Percentiles rank a stretch among this genome's conserved stretches.
phyloP scores from a whole-genome alignment of 2,113 vertebrate species.

The Sphaerodactylus townsendi region DNA sequence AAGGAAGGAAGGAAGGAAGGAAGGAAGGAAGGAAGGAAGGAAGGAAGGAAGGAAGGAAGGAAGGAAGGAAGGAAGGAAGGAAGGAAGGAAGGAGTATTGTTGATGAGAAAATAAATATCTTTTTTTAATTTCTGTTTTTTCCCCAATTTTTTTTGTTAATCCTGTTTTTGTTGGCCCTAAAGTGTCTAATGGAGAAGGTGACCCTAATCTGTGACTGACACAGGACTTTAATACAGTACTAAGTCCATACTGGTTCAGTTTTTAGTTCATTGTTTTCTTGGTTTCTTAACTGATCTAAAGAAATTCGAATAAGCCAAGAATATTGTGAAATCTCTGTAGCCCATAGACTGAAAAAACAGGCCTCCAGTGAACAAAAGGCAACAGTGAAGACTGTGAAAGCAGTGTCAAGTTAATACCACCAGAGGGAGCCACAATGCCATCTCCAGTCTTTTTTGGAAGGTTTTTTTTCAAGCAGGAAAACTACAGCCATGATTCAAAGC shows the following conservation, averaged over 20 bases:
- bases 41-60: too few species aligned
- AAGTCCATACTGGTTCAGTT: background rate
- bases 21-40: too few species aligned
- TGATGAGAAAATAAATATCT: too few species aligned
- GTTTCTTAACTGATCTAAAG: background rate
- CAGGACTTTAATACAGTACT: background rate
- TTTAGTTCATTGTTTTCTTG: background rate
- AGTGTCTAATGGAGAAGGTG: too few species aligned
- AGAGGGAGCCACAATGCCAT: background rate
- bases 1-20: too few species aligned
- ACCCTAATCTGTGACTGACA: background rate
- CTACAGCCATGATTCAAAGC: background rate
- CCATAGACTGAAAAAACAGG: background rate
- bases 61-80: too few species aligned
- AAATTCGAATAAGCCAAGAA: background rate
- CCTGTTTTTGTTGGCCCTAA: too few species aligned
- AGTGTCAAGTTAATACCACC: background rate
- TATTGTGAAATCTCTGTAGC: background rate
- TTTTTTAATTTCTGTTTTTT: too few species aligned
- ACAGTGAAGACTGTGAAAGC: background rate
- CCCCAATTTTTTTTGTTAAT: too few species aligned
- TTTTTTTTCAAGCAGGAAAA: background rate
- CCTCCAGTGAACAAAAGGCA: background rate
- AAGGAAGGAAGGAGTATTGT: too few species aligned
- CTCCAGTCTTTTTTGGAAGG: background rate